Evolutionary conservation across 2,113 vertebrate genomes (phyloP), one percentile per base, ranked within the genome.

Genomic region (Pycnonotus jocosus): DNA sequence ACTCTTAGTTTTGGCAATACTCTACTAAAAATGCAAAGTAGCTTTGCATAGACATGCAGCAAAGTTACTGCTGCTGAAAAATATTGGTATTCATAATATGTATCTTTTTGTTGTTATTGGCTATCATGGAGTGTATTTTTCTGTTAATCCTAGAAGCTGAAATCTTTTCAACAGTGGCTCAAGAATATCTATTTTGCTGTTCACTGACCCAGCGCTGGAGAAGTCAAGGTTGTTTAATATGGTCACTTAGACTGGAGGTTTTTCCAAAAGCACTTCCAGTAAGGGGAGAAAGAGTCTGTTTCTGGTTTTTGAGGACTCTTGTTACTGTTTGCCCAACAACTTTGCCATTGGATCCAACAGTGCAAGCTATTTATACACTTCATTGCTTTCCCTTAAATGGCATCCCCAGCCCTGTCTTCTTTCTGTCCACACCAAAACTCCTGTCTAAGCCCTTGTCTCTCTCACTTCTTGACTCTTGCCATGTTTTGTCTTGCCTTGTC

Each of bases 341-440:
- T 87, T 79, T 85, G 60, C 73, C 17, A 3, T 72, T 58, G 25
- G 48, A 50, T 71, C 70, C 74, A 58, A 2, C 18, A 4, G 0
- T 38, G 38, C 11, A 33, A 69, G 93, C 93, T 96, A 94, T 92
- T 95, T 94, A 85, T 96, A 86, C 58, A 69, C 88, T 48, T 85
- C 51, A 12, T 12, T 79, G 57, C 88, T 76, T 90, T 82, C 69
- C 95, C 92, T 96, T 88, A 92, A 79, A 91, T 85, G 78, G 93
- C 53, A 27, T 76, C 57, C 27, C 35, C 2, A 72, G 88, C 72
- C 53, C 92, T 85, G 88, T 71, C 57, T 15, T 89, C 81, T 72
- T 81, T 94, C 87, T 90, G 78, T 40, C 74, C 81, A 57, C 81
- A 90, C 74, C 54, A 91, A 53, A 90, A 78, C 60, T 92, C 54